Evolutionary conservation across 2,797 vertebrate species (phyloP), one percentile per base, ranked within the genome.

Genomic region (Loriculus beryllinus): DNA sequence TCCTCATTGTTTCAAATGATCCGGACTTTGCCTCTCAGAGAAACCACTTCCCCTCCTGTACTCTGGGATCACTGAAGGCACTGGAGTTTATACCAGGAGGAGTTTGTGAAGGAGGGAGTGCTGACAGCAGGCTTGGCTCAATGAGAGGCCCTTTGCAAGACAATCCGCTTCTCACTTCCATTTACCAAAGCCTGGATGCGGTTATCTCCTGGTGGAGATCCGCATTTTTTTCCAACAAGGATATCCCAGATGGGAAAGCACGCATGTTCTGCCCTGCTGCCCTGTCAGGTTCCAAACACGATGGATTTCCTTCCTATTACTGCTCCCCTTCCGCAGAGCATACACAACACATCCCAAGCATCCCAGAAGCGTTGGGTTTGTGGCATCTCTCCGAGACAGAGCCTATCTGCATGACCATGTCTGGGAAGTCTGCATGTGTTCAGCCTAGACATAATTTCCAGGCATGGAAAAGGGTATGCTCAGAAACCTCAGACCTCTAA

Each of bases 71-170:
- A 9, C 84, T 49, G 68, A 71, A 43, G 63, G 63, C 1, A 28
- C 78, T 86, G 88, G 75, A 59, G 62, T 42, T 62, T 35, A 35
- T 6, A 37, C 28, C 16, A 15, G 49, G 71, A 70, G 70, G 14
- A 54, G 80, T n/a, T 8, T 69, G 65, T 6, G 2, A 43, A 62
- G 67, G 71, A 68, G 28, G 37, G 12, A 54, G 85, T 79, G 93
- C 87, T 96, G 95, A 94, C 95, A 96, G 92, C 89, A 26, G 77
- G 51, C 91, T 95, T 90, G 92, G 92, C 82, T 88, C 21, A 0
- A 26, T 6, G 43, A 96, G 88, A 93, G 88, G 64, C 83, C 82
- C 49, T 82, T 21, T 68, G 82, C n/a, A 14, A 64, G 78, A 82
- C 92, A 79, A 63, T 49, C 57, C 23, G 33, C 77, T 86, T 86